Conservation (phyloP, 2,888 invertebrate species). For the Eupithecia exiguata region DNA sequence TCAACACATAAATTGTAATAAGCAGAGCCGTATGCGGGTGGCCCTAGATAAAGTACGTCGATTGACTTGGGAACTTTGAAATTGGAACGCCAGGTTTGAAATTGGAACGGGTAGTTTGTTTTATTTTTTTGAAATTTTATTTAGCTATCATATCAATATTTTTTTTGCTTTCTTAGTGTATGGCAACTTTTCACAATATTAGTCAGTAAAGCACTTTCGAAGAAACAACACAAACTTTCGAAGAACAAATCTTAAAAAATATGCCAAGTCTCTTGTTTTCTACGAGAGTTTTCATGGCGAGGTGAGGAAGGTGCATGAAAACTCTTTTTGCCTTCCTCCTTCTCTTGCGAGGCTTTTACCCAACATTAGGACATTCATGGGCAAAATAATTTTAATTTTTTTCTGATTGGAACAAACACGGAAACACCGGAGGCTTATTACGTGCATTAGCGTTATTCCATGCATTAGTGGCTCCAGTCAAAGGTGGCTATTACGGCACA, state of each 20-base stretch:
- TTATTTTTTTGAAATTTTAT: background rate
- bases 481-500: conserved; percentile 41
- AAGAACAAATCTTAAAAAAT: background rate
- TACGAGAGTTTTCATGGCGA: background rate
- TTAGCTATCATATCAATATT: background rate
- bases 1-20: conserved; percentile 77
- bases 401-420: conserved; percentile 32
- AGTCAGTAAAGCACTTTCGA: too few relatives aligned
- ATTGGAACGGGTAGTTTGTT: background rate
- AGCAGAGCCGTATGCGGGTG: conserved; percentile 71
- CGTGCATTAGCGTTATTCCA: conserved; percentile 28
- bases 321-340: background rate
- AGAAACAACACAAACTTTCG: background rate
- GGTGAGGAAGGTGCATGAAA: background rate
- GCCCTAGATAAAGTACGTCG: conserved; percentile 50
- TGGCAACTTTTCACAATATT: too few relatives aligned
- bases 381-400: conserved; percentile 14
- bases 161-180: too few relatives aligned
- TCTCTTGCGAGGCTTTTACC: background rate
- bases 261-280: background rate
- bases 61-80: conserved; percentile 38
- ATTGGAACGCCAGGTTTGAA: conserved; percentile 14
- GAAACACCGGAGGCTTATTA: conserved; percentile 37
- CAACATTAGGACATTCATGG: background rate
- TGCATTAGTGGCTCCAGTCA: conserved; percentile 37